These are phyloP conservation scores for Drosophila rellima DNA, from an alignment of 2,888 invertebrate genomes.

Conservation along the genomic window DNA sequence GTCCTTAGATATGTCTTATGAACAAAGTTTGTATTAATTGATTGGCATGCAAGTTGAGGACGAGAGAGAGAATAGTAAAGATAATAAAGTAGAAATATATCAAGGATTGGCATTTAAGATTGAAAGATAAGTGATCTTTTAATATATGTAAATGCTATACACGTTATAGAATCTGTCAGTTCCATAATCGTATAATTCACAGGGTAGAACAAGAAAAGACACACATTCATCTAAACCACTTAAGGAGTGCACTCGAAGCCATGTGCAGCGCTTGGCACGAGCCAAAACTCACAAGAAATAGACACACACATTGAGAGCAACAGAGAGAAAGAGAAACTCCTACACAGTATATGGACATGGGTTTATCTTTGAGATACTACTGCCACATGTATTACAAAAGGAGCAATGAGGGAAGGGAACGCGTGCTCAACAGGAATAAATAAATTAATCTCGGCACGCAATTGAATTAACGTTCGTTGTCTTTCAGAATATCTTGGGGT, in stretches of 20 bases:
- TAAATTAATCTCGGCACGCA: slow-evolving; percentile 74
- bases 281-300: slow-evolving; percentile 20
- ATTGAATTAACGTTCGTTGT: slow-evolving; percentile 50
- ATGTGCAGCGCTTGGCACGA: slow-evolving; percentile 57
- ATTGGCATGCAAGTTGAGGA: background rate
- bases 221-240: background rate
- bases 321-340: background rate
- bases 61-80: background rate
- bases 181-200: background rate
- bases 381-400: slow-evolving; percentile 37
- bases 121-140: too few species aligned
- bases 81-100: too few species aligned
- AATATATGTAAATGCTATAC: too few species aligned
- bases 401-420: slow-evolving; percentile 29
- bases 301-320: slow-evolving; percentile 1
- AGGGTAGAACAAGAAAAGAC: background rate
- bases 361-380: slow-evolving; percentile 55
- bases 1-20: background rate
- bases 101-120: too few species aligned
- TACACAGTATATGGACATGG: slow-evolving; percentile 14
- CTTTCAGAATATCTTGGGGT: slow-evolving; percentile 23
- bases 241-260: slow-evolving; percentile 29
- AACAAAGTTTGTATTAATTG: background rate
- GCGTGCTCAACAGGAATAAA: slow-evolving; percentile 59
- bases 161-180: background rate